A percentile compares a stretch with the other conserved stretches of the same genome.
Evolutionary conservation across 1,140 invertebrate species (phyloP).

Genomic region (Apocrypta bakeri): DNA sequence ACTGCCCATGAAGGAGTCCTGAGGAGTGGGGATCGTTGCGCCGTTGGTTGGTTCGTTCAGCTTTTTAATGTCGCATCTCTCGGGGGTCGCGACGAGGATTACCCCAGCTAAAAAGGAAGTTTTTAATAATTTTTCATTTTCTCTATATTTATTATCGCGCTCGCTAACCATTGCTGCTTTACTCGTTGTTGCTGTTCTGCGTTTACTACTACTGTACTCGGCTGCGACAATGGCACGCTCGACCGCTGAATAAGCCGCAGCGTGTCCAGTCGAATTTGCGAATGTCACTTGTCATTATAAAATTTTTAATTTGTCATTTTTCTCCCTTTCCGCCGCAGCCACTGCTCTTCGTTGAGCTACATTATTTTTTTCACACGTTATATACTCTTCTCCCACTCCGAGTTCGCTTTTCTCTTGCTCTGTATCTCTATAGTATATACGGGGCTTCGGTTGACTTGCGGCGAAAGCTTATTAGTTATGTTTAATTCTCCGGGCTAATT

Average conservation of each 20-base stretch:
- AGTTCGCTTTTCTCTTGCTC: constrained; percentile 9
- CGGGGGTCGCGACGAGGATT: constrained; percentile 72
- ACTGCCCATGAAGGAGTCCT: constrained; percentile 41
- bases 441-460: not conserved
- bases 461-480: constrained; percentile 45
- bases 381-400: not conserved
- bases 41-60: constrained; percentile 30
- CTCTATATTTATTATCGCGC: constrained; percentile 75
- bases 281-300: constrained; percentile 69
- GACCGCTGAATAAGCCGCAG: constrained; percentile 23
- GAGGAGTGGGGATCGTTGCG: constrained; percentile 47
- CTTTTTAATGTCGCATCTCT: constrained; percentile 73
- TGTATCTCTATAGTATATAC: too few species aligned
- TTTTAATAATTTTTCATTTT: constrained; percentile 77
- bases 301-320: constrained; percentile 67
- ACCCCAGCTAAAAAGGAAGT: constrained; percentile 75
- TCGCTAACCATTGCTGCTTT: constrained; percentile 66
- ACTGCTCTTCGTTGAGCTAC: not conserved
- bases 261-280: constrained; percentile 57
- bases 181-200: not conserved
- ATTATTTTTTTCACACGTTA: not conserved
- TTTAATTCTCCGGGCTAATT: constrained; percentile 27
- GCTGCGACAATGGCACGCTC: constrained; percentile 9
- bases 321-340: constrained; percentile 37
- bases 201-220: not conserved